Percentiles rank a stretch among this genome's conserved stretches.
These are phyloP conservation scores for Diphyllodes magnificus DNA, from an alignment of 2,113 vertebrate species.

Conservation along the genomic window DNA sequence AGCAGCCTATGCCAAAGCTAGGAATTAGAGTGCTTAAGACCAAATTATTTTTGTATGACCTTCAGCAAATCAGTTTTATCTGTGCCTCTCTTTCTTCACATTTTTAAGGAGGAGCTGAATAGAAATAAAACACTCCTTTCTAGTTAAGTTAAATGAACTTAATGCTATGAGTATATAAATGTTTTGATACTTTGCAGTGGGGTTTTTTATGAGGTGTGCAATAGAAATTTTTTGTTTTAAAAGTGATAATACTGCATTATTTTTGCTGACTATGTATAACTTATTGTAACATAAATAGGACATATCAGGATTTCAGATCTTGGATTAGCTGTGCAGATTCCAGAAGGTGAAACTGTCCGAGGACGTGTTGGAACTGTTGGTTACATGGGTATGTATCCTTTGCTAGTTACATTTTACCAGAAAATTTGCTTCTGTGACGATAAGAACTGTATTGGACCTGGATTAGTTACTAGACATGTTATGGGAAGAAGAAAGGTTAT, in stretches of 20 bases:
- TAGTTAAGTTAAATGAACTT: not conserved
- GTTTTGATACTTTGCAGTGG: not conserved
- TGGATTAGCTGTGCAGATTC: constrained; percentile 87
- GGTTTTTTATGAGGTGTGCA: not conserved
- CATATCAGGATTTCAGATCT: constrained; percentile 92
- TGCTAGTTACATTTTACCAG: not conserved
- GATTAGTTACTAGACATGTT: not conserved
- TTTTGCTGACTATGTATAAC: not conserved
- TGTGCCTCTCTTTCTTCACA: not conserved
- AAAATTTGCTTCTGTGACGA: not conserved
- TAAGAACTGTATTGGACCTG: not conserved
- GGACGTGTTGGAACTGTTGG: constrained; percentile 89
- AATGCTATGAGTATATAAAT: not conserved
- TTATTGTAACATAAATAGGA: constrained; percentile 70
- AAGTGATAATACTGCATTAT: not conserved
- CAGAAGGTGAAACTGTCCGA: constrained; percentile 81
- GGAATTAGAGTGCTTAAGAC: not conserved
- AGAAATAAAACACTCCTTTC: not conserved
- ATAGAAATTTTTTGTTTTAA: not conserved
- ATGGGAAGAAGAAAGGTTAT: not conserved
- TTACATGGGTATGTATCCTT: constrained; percentile 84
- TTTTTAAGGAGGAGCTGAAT: not conserved
- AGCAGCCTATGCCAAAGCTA: not conserved
- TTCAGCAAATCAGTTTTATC: not conserved
- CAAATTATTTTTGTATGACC: not conserved